A percentile compares a stretch with the other conserved stretches of the same genome.
Evolutionary conservation across 1,140 invertebrate genomes (phyloP).

Genomic region (Brachionus plicatilis): DNA sequence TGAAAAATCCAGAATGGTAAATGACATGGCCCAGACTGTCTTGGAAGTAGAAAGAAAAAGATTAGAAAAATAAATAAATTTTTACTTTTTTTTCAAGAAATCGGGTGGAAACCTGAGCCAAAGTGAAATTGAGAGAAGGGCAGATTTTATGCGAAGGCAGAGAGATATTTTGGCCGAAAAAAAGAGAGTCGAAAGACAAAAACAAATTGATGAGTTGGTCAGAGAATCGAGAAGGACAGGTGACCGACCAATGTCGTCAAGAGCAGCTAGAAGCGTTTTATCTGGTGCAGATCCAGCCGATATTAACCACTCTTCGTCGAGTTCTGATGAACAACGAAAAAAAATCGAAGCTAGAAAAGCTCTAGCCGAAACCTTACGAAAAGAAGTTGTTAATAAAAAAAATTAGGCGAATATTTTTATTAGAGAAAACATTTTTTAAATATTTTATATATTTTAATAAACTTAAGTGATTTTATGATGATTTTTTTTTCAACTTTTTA

Average conservation of each 20-base stretch:
- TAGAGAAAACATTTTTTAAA: too few relatives aligned
- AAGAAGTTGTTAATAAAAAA: conserved; percentile 9
- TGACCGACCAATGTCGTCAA: background rate
- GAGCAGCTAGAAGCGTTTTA: background rate
- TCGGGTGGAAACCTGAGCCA: background rate
- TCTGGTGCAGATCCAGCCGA: background rate
- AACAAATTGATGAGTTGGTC: conserved; percentile 9
- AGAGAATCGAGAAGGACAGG: background rate
- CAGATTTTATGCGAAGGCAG: background rate
- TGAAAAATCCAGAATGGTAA: background rate
- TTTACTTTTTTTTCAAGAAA: background rate
- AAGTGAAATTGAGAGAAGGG: conserved; percentile 2
- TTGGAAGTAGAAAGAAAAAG: background rate
- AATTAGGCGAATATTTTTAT: background rate
- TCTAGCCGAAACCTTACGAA: background rate
- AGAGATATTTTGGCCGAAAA: background rate
- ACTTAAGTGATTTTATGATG: too few relatives aligned
- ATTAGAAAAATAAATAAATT: background rate
- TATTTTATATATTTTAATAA: too few relatives aligned
- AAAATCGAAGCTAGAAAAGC: conserved; percentile 23
- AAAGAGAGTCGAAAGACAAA: background rate
- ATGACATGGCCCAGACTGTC: background rate
- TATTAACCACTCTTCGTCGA: background rate
- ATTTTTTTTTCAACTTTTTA: too few relatives aligned
- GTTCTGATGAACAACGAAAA: background rate